Evolutionary conservation across 2,888 invertebrate species (phyloP), one percentile per base, ranked within the genome.

Genomic region (Lamproptera curius): DNA sequence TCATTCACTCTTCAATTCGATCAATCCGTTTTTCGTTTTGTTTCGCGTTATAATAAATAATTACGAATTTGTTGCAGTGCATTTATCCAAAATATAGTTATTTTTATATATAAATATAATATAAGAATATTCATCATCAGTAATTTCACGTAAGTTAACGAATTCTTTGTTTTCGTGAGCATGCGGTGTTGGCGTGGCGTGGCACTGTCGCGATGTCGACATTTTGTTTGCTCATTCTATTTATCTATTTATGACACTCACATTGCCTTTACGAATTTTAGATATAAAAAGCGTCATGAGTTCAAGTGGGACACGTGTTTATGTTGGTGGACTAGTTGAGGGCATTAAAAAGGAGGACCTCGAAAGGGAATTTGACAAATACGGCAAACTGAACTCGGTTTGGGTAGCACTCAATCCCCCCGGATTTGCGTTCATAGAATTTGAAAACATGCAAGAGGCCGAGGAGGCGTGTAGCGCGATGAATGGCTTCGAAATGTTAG

Each of bases 321-420:
- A 95, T 83, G 96, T 96, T 69, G 97, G 97, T 64, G 96, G 96
- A 70, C 91, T 97, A 61, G 93, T 92, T 68, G 95, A 95, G 75
- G 93, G 93, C 74, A 93, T 96, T 76, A 96, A 95, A 87, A 96
- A 96, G 76, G 97, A 97, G 83, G 96, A 97, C 79, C 89, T 97
- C 58, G 96, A 97, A 80, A 91, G 92, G 72, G 95, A 96, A 83
- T 97, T 97, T 79, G 94, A 95, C 69, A 96, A 96, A 88, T 97
- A 93, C 82, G 97, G 97, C 63, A 96, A 96, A 89, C 89, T 97
- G 62, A 95, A 95, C 87, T 95, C 94, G 63, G 96, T 96, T 58
- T 97, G 96, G 96, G 95, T 95, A 63, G 96, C 97, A 61, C 94
- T 96, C 80, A 96, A 97, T 85, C 97, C 97, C 61, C 96, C 96